Evolutionary conservation across 2,797 vertebrate genomes (phyloP), one percentile per base, ranked within the genome.

Genomic region (Siniperca scherzeri): DNA sequence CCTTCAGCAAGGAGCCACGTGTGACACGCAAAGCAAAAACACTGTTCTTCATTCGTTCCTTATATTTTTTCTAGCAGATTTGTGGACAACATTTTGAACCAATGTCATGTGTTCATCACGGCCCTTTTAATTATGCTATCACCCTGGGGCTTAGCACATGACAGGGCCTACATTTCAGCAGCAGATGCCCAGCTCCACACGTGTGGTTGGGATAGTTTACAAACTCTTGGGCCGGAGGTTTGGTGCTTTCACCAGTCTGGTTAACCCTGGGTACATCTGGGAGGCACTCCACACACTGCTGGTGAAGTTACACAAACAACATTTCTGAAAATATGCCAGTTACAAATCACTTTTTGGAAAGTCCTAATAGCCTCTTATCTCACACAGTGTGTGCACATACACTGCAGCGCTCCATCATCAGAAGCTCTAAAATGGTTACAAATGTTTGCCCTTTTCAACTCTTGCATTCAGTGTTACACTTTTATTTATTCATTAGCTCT

Each of bases 141-240:
- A 78, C 77, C 82, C 78, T 1, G 59, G 65, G 81, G 85, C 77
- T 92, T 75, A 80, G 78, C 84, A 81, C 79, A 81, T 74, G 87
- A 78, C 80, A 66, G 62, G 52, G 79, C 78, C 77, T 62, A 33
- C 53, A 61, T 86, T 90, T 88, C 76, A 69, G 85, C 83, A 69
- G 66, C 84, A 87, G 71, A 84, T 84, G 80, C 61, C 86, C 75
- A 21, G 76, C 84, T 80, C 70, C 74, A 88, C 80, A 88, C 62
- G 80, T 95, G 95, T 84, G 93, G 95, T 92, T 80, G 74, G 64
- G 87, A 88, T 62, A 94, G 93, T 96, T 96, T 95, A 96, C 92
- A 95, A 95, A 95, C 93, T 94, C 67, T 92, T 73, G 88, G 91
- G 91, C 88, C 77, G 55, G 94, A 95, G 94, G 94, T 94, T 95